Evolutionary conservation across 2,797 vertebrate genomes (phyloP), one percentile per base, ranked within the genome.

Genomic region (Schizopygopsis pylzovi): DNA sequence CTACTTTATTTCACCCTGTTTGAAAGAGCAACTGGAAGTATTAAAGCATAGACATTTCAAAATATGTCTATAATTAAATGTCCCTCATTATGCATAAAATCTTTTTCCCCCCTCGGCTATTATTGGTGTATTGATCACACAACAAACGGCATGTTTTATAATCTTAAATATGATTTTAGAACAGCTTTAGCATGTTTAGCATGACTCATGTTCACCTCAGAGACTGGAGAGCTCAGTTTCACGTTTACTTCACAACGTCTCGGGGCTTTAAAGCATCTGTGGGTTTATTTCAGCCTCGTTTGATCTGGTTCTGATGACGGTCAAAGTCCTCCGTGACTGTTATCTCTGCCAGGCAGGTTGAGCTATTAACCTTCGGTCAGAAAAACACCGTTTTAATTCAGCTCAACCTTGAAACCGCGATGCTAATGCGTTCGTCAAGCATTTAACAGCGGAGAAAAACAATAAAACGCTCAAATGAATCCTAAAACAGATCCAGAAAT

Each of bases 251-350:
- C 43, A 13, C 49, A 47, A 16, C 6, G 22, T 59, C 22, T 59
- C 9, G 9, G 9, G 56, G 11, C 11, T 82, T 68, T 83, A 37
- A 87, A 78, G 22, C 52, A 47, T 12, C 43, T 72, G 65, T 25
- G 81, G 28, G 78, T 89, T 85, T 73, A 59, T 79, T 82, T 68
- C 49, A 72, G 70, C 43, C 33, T 22, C 1, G 45, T 86, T 84
- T 82, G 86, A 87, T 86, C 68, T 43, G 59, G 10, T 52, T 89
- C 9, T 87, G 82, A 91, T 16, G 72, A 9, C 56, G 73, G 67
- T 73, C 83, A 89, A 90, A 89, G 81, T 85, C 82, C 78, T 63
- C 72, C 85, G 80, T 88, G 83, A 73, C 83, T 54, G 63, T 63
- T 71, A 56, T 63, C 84, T 65, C 73, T 22, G 72, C 25, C 4